Conservation (phyloP, 2,888 invertebrate genomes). For the Polyommatus icarus region DNA sequence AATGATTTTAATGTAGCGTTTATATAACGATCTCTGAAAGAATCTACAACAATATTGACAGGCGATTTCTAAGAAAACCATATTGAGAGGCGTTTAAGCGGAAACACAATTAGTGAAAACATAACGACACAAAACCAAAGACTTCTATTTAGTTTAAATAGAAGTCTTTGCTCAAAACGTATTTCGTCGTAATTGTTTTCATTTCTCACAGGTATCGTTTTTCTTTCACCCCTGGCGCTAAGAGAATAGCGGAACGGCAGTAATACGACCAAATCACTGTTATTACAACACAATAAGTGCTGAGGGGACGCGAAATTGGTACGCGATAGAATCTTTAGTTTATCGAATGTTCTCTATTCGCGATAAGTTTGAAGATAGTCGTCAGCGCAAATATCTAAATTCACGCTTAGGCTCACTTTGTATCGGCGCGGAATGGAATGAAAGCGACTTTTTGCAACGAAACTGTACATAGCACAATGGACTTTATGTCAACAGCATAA, state of each 20-base stretch:
- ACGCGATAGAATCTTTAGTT: conserved; percentile 10
- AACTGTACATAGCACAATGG: too few relatives aligned
- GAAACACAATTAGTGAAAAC: not conserved
- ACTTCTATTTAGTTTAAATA: too few relatives aligned
- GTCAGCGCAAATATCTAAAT: not conserved
- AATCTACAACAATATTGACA: not conserved
- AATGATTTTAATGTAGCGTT: too few relatives aligned
- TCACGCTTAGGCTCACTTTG: too few relatives aligned
- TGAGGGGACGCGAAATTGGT: conserved; percentile 51
- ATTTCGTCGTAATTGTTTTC: conserved; percentile 36
- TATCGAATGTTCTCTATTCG: not conserved
- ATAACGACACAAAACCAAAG: not conserved
- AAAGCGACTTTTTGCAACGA: too few relatives aligned
- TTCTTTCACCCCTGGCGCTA: conserved; percentile 58
- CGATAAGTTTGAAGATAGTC: too few relatives aligned
- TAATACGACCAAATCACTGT: conserved; percentile 69
- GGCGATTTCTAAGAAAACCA: not conserved
- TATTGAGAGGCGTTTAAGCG: not conserved
- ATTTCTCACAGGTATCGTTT: conserved; percentile 77
- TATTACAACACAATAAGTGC: conserved; percentile 69
- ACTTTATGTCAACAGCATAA: too few relatives aligned
- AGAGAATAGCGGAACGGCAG: conserved; percentile 66
- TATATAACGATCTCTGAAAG: too few relatives aligned
- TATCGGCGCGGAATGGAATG: too few relatives aligned
- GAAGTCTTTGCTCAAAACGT: not conserved